A percentile compares a stretch with the other conserved stretches of the same genome.
These are phyloP conservation scores for Azorinus chamasolen DNA, from an alignment of 2,888 invertebrate genomes.

Conservation along the genomic window DNA sequence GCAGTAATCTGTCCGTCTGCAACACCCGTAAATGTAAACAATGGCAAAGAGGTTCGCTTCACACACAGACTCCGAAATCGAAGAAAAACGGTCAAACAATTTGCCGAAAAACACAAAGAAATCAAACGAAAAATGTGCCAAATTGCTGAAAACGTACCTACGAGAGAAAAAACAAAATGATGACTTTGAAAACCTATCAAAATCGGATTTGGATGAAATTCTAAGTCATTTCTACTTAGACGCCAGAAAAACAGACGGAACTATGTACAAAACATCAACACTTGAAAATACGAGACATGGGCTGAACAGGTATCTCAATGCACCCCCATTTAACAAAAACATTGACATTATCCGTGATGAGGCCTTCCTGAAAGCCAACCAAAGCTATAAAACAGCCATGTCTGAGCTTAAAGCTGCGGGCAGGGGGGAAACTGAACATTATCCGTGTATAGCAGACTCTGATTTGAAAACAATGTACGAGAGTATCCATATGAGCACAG, in stretches of 20 bases:
- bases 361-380: constrained; percentile 14
- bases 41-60: neutral
- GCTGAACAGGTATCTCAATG: constrained; percentile 22
- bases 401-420: constrained; percentile 11
- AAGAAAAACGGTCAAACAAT: neutral
- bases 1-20: too few species aligned
- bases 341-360: constrained; percentile 11
- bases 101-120: constrained; percentile 1
- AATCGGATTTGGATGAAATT: neutral
- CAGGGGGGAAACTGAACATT: constrained; percentile 9
- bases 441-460: constrained; percentile 2
- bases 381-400: constrained; percentile 15
- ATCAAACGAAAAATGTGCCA: neutral
- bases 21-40: too few species aligned
- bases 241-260: constrained; percentile 28
- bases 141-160: constrained; percentile 8
- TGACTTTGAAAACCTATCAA: neutral
- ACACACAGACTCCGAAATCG: neutral
- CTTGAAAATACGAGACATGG: constrained; percentile 8
- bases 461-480: constrained; percentile 12
- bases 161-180: too few species aligned
- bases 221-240: constrained; percentile 23
- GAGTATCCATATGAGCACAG: constrained; percentile 1
- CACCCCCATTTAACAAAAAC: constrained; percentile 15
- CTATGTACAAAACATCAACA: constrained; percentile 19